Evolutionary conservation across 1,140 invertebrate genomes (phyloP), one percentile per base, ranked within the genome.

Genomic region (Forficula auricularia): DNA sequence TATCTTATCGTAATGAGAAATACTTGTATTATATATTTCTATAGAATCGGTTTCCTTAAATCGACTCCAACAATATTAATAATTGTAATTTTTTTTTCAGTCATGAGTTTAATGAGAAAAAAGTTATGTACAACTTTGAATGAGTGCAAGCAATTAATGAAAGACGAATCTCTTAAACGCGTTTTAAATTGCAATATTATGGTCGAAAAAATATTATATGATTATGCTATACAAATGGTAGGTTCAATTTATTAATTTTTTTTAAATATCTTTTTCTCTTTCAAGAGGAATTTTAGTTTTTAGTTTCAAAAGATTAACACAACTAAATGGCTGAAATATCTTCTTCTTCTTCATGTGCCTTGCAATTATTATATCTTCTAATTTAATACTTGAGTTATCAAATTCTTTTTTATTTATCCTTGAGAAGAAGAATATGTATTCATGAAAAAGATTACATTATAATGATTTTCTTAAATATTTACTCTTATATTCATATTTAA

Each of bases 221-320:
- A 90, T 56, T 82, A 97, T 64, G 90, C 91, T 40, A 87, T 97
- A 50, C 81, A 94, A 69, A 84, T 94, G 80, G 88, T 92, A 68
- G 71, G 65, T 50, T 40, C 36, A n/a, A n/a, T n/a, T n/a, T n/a
- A n/a, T n/a, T n/a, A n/a, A n/a, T 32, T n/a, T 31, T 2, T 14
- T 40, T 14, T 19, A 35, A 36, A 14, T 19, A 14, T 6, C 34
- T 32, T 32, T 32, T 9, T 32, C 9, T 9, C 31, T 32, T 9
- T 32, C n/a, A 9, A 32, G 9, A 32, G 31, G 9, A 32, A 32
- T 32, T n/a, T n/a, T n/a, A 9, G 9, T 32, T 32, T 32, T 9
- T 32, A 32, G n/a, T 32, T 32, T 9, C n/a, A 32, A 32, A 32
- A 32, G n/a, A n/a, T n/a, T n/a, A n/a, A n/a, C n/a, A n/a, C n/a